Percentiles rank a stretch among this genome's conserved stretches.
These are phyloP conservation scores for Cygnus atratus DNA, from an alignment of 2,113 vertebrate genomes.

Conservation along the genomic window DNA sequence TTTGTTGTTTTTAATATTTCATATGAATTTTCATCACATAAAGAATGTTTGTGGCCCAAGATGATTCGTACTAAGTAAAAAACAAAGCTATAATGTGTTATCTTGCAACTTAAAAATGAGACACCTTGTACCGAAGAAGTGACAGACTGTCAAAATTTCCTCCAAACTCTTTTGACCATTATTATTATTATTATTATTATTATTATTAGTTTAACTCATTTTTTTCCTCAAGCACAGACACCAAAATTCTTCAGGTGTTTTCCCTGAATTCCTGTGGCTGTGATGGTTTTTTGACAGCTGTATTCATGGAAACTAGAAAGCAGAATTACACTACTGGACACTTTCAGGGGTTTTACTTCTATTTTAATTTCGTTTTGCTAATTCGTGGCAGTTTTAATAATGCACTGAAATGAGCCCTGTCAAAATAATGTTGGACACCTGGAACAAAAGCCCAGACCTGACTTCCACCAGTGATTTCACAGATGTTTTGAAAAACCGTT, in stretches of 20 bases:
- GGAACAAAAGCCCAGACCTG: not conserved
- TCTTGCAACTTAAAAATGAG: not conserved
- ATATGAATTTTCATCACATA: not conserved
- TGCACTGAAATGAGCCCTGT: not conserved
- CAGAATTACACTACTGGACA: not conserved
- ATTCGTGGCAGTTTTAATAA: slow-evolving; percentile 33
- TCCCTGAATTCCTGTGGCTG: not conserved
- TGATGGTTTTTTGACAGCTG: slow-evolving; percentile 1
- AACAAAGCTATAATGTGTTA: not conserved
- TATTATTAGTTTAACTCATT: not conserved
- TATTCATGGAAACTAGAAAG: slow-evolving; percentile 22
- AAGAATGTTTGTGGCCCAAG: not conserved
- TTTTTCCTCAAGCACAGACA: not conserved
- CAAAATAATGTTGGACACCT: slow-evolving; percentile 12
- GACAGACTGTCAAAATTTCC: not conserved
- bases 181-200: not conserved
- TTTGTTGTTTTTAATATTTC: not conserved
- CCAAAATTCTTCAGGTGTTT: not conserved
- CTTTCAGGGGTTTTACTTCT: not conserved
- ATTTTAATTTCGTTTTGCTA: slow-evolving; percentile 42
- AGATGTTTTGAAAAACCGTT: not conserved
- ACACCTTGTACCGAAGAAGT: not conserved
- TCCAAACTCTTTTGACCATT: not conserved
- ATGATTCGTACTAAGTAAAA: not conserved
- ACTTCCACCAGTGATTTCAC: not conserved